Conservation (phyloP, 2,888 invertebrate genomes). For the Myopa tessellatipennis region DNA sequence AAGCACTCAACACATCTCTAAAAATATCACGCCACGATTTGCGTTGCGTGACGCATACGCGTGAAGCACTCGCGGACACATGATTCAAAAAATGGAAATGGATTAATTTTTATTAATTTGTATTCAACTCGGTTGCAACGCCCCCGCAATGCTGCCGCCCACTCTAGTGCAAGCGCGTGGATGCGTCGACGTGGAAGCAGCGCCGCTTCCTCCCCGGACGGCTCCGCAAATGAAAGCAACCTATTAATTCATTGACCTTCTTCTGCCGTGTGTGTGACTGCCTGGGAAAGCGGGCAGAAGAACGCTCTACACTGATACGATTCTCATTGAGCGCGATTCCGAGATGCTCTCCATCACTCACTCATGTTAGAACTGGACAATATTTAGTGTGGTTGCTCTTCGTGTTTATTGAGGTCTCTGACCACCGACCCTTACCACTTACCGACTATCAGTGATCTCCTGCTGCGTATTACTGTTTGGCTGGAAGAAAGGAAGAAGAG, state of each 20-base stretch:
- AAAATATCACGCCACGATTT: not conserved
- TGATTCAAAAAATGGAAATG: not conserved
- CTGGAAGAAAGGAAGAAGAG: not conserved
- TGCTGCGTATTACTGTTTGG: constrained; percentile 13
- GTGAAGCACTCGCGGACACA: constrained; percentile 12
- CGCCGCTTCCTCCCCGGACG: not conserved
- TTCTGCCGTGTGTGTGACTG: not conserved
- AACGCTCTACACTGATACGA: too few species aligned
- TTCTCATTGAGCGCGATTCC: too few species aligned
- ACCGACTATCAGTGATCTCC: constrained; percentile 20
- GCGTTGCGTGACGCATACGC: not conserved
- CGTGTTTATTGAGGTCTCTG: too few species aligned
- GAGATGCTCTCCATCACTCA: too few species aligned
- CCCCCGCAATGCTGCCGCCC: not conserved
- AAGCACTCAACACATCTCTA: not conserved
- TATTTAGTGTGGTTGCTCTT: too few species aligned
- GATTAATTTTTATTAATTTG: constrained; percentile 12
- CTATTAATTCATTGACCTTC: constrained; percentile 22
- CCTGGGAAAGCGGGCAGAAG: too few species aligned
- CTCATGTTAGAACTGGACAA: too few species aligned
- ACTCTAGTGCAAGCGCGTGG: not conserved
- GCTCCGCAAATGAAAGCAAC: not conserved
- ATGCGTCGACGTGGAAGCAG: not conserved
- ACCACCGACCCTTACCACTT: not conserved
- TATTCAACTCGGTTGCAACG: not conserved